Conservation (phyloP, 2,113 vertebrate genomes). For the Campylomormyrus numenius region DNA sequence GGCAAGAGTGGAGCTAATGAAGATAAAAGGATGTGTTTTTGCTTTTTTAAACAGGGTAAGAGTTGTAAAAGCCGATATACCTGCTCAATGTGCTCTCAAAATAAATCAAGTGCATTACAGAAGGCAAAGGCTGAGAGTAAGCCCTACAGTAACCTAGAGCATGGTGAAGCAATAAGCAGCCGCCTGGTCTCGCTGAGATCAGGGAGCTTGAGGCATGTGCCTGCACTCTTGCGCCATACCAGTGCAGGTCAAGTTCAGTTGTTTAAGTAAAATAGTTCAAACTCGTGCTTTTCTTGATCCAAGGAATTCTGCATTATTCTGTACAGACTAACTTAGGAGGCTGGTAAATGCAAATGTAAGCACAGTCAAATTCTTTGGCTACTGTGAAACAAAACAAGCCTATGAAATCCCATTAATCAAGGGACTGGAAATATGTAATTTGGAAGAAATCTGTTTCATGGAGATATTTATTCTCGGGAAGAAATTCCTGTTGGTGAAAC, state of each 20-base stretch:
- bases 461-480: background rate
- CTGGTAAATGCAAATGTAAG: background rate
- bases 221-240: too few species aligned
- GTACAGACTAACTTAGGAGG: background rate
- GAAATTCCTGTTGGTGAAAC: too few species aligned
- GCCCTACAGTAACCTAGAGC: too few species aligned
- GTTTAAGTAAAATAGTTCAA: too few species aligned
- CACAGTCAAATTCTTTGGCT: background rate
- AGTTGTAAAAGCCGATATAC: background rate
- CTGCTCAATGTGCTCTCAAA: background rate
- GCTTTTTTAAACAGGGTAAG: background rate
- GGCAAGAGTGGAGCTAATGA: background rate
- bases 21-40: background rate
- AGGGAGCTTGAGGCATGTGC: too few species aligned
- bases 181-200: background rate
- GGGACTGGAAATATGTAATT: background rate
- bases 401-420: background rate
- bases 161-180: background rate
- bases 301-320: background rate
- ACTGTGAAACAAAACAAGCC: background rate
- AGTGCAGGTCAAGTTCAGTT: too few species aligned
- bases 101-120: background rate
- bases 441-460: background rate
- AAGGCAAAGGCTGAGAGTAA: too few species aligned
- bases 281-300: background rate